Evolutionary conservation across 2,888 invertebrate genomes (phyloP).

Genomic region (Poecilus cupreus): DNA sequence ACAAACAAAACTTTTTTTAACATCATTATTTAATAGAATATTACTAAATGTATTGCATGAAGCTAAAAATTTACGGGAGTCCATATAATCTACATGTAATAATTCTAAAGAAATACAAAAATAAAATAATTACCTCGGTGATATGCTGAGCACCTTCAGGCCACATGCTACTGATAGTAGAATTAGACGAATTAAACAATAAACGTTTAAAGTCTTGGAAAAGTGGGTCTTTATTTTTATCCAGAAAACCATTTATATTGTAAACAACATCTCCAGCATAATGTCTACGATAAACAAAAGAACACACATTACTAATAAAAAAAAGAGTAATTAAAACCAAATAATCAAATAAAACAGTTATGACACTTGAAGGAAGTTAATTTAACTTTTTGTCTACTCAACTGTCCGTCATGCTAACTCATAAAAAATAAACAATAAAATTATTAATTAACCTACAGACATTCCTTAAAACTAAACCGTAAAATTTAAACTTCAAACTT

Average conservation of each 20-base stretch:
- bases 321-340: neutral
- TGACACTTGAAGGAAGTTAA: neutral
- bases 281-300: conserved; percentile 76
- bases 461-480: conserved; percentile 18
- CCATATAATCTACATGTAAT: neutral
- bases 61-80: neutral
- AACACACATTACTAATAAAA: conserved; percentile 15
- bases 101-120: conserved; percentile 26
- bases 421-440: conserved; percentile 19
- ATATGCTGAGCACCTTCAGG: conserved; percentile 96
- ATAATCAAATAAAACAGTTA: neutral
- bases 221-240: conserved; percentile 97
- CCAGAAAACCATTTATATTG: conserved; percentile 91
- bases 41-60: neutral
- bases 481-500: conserved; percentile 66
- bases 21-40: neutral
- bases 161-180: conserved; percentile 92
- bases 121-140: conserved; percentile 77
- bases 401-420: conserved; percentile 6
- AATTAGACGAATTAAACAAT: conserved; percentile 87
- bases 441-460: conserved; percentile 1
- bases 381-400: conserved; percentile 19
- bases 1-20: neutral
- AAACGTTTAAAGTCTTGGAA: conserved; percentile 98
- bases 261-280: conserved; percentile 98